Base-by-base conservation (phyloP, 1,140 invertebrate genomes). In the Drosophila lacteicornis region DNA sequence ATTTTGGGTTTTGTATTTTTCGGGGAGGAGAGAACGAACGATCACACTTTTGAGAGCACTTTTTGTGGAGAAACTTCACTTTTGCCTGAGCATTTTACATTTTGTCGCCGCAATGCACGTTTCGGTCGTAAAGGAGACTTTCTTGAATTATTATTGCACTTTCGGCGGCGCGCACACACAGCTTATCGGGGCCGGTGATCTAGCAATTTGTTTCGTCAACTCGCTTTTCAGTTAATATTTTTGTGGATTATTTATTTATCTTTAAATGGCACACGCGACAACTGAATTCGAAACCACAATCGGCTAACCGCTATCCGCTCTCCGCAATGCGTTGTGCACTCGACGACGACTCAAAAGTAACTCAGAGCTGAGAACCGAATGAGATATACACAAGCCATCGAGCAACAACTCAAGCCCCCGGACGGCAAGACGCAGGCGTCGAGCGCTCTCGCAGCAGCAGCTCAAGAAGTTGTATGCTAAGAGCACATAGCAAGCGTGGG, bases 41-140 rank as follows among this genome's bases (percentile, higher is more conserved):
- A 56, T 40, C 36, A 63, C 69, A 80, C 43, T 68, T 46, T 42
- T 58, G 42, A 49, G 17, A 55, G 17, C 75, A 63, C 67, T 57
- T 45, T 75, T 22, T 38, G 53, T 25, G 36, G 51, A 53, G 49
- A 46, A 76, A 77, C 73, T 81, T 77, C 79, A 81, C 79, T 82
- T 66, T 57, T 57, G 65, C 78, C 38, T 70, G 69, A 66, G 63
- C 75, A 67, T 80, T 56, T 84, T 80, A 86, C 82, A 87, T 87
- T 88, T 87, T 90, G 85, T 88, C 77, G 84, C 80, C 80, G 85
- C 66, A 56, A 40, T 68, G 58, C 84, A 88, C 84, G 85, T 90
- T 90, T 80, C 51, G 73, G 68, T 56, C 85, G 77, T 87, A 70
- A 84, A 88, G 65, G 49, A 50, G 77, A 75, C 73, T 82, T 80